These are phyloP conservation scores for Synanthedon andrenaeformis DNA, from an alignment of 2,888 invertebrate genomes.

Conservation along the genomic window DNA sequence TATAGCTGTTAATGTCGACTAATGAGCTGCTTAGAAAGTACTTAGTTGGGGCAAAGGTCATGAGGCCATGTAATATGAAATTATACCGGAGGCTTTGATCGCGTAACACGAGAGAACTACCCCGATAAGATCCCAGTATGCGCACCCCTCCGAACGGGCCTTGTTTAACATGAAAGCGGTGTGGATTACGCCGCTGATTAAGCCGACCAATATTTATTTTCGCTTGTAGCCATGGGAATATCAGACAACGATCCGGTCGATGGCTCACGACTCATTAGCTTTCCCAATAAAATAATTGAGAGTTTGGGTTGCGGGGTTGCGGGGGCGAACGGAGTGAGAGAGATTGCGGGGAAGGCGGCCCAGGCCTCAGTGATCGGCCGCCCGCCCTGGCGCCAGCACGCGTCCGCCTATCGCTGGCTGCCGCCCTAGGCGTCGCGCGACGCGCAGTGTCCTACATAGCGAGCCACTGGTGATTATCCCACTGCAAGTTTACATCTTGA, in stretches of 20 bases:
- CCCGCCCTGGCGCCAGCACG: constrained; percentile 53
- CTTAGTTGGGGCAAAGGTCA: not conserved
- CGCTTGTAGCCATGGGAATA: constrained; percentile 28
- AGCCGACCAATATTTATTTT: constrained; percentile 14
- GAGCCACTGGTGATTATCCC: constrained; percentile 14
- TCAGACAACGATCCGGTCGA: constrained; percentile 28
- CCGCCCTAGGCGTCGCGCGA: constrained; percentile 19
- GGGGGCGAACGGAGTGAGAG: constrained; percentile 17
- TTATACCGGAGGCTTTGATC: too few relatives aligned
- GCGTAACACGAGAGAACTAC: not conserved
- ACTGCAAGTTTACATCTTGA: constrained; percentile 1
- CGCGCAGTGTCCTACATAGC: constrained; percentile 25
- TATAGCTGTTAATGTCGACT: not conserved
- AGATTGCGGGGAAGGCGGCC: constrained; percentile 25
- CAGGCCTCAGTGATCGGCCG: constrained; percentile 52
- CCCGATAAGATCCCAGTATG: not conserved
- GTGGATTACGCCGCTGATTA: not conserved
- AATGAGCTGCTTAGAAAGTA: not conserved
- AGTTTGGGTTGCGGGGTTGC: constrained; percentile 45
- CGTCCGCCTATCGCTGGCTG: constrained; percentile 13
- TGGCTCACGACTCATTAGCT: constrained; percentile 64
- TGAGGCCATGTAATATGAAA: not conserved
- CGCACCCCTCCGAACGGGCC: not conserved
- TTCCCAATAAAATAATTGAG: constrained; percentile 68
- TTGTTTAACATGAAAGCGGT: not conserved